Evolutionary conservation across 2,888 invertebrate genomes (phyloP).

Genomic region (Dilophus febrilis): DNA sequence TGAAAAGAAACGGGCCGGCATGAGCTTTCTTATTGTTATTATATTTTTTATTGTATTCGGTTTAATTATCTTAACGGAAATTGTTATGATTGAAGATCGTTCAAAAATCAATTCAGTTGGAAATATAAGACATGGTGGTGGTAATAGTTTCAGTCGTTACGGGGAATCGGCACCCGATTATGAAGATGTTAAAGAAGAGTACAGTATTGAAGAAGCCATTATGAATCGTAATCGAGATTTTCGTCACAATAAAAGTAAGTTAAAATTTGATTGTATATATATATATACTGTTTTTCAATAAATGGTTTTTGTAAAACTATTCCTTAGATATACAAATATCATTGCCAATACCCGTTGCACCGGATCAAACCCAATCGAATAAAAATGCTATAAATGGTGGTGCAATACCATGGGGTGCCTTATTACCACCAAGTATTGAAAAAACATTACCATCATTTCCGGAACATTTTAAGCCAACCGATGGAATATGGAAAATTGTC

Average conservation of each 20-base stretch:
- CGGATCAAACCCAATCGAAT: slow-evolving; percentile 4
- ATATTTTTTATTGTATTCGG: slow-evolving; percentile 83
- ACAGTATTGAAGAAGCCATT: slow-evolving; percentile 4
- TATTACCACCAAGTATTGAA: slow-evolving; percentile 27
- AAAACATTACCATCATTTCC: slow-evolving; percentile 41
- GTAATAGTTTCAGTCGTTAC: slow-evolving; percentile 32
- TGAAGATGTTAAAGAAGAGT: slow-evolving; percentile 45
- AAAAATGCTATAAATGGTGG: slow-evolving; percentile 6
- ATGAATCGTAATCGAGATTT: slow-evolving; percentile 1
- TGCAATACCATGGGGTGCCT: slow-evolving; percentile 28
- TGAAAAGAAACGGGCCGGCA: slow-evolving; percentile 59
- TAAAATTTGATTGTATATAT: slow-evolving; percentile 1
- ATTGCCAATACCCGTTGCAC: slow-evolving; percentile 5
- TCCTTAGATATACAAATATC: background rate
- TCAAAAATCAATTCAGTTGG: slow-evolving; percentile 33
- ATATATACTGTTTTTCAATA: background rate
- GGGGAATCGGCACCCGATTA: slow-evolving; percentile 41
- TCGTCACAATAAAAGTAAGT: slow-evolving; percentile 2
- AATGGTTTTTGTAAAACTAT: background rate
- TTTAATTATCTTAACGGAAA: slow-evolving; percentile 72
- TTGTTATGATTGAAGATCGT: slow-evolving; percentile 40
- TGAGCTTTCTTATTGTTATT: slow-evolving; percentile 79
- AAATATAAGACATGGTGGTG: slow-evolving; percentile 35
- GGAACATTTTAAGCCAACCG: slow-evolving; percentile 46
- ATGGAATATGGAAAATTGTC: slow-evolving; percentile 58